Evolutionary conservation across 2,113 vertebrate genomes (phyloP).

Genomic region (Dicrurus megarhynchus): DNA sequence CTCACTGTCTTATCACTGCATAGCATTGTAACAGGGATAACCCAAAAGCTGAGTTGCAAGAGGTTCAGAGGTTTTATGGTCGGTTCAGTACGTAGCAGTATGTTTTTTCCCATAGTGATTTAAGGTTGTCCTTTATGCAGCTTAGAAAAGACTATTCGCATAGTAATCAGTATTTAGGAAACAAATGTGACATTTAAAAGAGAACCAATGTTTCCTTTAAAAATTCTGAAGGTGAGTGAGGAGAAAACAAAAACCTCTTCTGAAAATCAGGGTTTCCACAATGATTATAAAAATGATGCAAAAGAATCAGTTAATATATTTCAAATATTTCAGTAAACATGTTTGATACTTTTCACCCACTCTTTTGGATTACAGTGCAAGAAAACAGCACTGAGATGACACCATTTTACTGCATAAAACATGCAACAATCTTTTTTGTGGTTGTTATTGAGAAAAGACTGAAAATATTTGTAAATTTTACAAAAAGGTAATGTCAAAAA

Average conservation of each 20-base stretch:
- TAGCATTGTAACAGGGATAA: slow-evolving; percentile 30
- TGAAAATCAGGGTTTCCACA: not conserved
- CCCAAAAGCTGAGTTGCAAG: slow-evolving; percentile 22
- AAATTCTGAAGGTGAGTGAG: not conserved
- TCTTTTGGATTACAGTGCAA: not conserved
- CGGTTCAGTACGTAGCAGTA: not conserved
- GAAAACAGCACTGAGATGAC: not conserved
- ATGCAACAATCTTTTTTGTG: not conserved
- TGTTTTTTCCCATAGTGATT: not conserved
- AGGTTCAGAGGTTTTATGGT: slow-evolving; percentile 26
- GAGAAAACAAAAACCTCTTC: not conserved
- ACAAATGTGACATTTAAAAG: not conserved
- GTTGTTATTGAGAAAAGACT: not conserved
- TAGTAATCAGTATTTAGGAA: not conserved
- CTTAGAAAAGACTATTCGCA: not conserved
- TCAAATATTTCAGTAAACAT: not conserved
- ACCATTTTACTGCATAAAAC: not conserved
- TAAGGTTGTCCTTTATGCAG: not conserved
- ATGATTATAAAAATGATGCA: not conserved
- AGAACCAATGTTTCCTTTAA: not conserved
- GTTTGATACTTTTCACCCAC: not conserved
- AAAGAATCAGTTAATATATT: not conserved
- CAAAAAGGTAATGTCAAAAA: not conserved
- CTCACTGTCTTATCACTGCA: slow-evolving; percentile 47
- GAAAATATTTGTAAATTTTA: not conserved